Evolutionary conservation across 1,140 invertebrate species (phyloP).

Genomic region (Bombus fervidus): DNA sequence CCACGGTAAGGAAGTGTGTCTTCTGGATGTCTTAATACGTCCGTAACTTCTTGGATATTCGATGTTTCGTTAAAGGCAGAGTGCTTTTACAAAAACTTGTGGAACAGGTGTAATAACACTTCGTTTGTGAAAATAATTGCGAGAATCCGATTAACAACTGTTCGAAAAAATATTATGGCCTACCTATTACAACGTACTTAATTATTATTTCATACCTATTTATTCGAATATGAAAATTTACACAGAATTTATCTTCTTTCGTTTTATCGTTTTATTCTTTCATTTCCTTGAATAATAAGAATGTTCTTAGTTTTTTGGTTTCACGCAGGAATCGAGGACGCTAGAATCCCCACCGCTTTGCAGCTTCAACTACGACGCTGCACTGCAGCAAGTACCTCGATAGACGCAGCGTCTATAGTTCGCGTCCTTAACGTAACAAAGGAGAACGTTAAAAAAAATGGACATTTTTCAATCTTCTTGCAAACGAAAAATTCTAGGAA

Average conservation of each 20-base stretch:
- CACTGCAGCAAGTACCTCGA: no score
- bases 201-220: background rate
- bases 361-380: no score
- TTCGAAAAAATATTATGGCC: background rate
- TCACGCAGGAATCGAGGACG: no score
- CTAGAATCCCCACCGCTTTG: no score
- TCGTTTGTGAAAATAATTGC: background rate
- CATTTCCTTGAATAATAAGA: no score
- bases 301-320: no score
- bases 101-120: background rate
- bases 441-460: no score
- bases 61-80: background rate
- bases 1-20: constrained; percentile 13
- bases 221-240: background rate
- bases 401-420: no score
- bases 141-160: background rate
- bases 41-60: background rate
- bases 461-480: no score
- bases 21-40: background rate
- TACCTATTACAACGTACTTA: background rate
- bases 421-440: no score
- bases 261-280: background rate
- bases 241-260: background rate
- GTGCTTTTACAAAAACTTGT: background rate
- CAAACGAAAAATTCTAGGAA: no score